Evolutionary conservation across 2,797 vertebrate species (phyloP).

Genomic region (Xyrichtys novacula): DNA sequence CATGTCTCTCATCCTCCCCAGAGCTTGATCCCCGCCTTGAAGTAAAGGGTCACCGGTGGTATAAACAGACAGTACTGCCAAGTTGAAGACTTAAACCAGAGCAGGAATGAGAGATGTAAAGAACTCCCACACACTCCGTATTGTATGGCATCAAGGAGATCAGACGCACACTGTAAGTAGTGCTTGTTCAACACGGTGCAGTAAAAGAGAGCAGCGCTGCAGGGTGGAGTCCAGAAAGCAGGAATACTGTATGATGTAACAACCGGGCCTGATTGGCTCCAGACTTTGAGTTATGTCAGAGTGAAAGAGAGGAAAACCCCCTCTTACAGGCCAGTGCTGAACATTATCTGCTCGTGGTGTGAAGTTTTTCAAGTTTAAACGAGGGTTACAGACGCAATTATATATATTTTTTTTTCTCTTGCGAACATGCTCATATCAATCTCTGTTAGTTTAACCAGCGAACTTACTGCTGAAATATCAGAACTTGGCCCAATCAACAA

Average conservation of each 20-base stretch:
- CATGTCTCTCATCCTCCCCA: no score
- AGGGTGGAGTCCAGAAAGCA: slow-evolving; percentile 64
- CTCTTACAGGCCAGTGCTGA: neutral
- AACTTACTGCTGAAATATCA: no score
- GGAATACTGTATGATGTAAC: slow-evolving; percentile 64
- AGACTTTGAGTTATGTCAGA: slow-evolving; percentile 34
- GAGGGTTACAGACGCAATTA: neutral
- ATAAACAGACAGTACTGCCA: neutral
- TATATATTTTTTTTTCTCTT: neutral
- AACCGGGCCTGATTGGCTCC: slow-evolving; percentile 59
- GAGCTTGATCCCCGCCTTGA: neutral
- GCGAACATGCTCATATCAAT: no score
- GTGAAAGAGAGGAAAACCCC: slow-evolving; percentile 41
- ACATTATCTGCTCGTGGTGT: neutral
- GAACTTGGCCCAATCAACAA: neutral
- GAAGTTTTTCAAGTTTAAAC: no score
- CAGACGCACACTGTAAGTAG: slow-evolving; percentile 8
- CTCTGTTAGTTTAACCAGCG: no score
- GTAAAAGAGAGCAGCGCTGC: slow-evolving; percentile 43
- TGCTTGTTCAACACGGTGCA: slow-evolving; percentile 11
- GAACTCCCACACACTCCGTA: neutral
- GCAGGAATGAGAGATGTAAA: slow-evolving; percentile 8
- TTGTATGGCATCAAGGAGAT: slow-evolving; percentile 20
- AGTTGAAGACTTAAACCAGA: slow-evolving; percentile 18
- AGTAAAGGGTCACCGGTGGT: slow-evolving; percentile 5